Evolutionary conservation across 2,113 vertebrate species (phyloP), one percentile per base, ranked within the genome.

Genomic region (Periophthalmus modestus): DNA sequence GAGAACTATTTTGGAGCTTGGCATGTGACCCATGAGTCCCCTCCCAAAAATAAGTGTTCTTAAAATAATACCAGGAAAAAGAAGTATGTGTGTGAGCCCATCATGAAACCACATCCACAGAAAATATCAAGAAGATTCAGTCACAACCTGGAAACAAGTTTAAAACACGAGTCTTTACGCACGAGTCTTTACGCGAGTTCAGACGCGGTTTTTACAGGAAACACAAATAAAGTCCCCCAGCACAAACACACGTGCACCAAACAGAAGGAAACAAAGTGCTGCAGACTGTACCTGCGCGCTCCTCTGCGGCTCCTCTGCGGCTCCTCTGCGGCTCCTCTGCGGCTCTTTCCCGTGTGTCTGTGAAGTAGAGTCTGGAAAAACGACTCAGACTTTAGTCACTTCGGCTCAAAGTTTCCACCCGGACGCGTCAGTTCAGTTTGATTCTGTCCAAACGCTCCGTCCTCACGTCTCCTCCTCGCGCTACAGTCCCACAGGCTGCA

Each of bases 11-110:
- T 28, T 79, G 79, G 43, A 71, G 59, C 43, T 55, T 47, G 55
- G 28, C 81, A 78, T 78, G 63, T 76, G 75, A 66, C 36, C 34
- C 71, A 67, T 47, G 78, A 66, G 36, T 57, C 13, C 21, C 43
- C 59, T 18, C 34, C 28, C 84, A 77, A 69, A 73, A 79, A 58
- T 62, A 77, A 72, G 46, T 9, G 58, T 10, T 23, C 61, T 63
- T 55, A 16, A 81, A 79, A 75, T 73, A 71, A 36, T 28, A 10
- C 9, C 7, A 47, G 12, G 19, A 55, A 70, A 21, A 50, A 48
- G 0, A 55, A 50, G 28, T 69, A 54, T 54, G 33, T 39, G 24
- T 58, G 72, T 52, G n/a, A n/a, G n/a, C n/a, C 55, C 48, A 74
- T 68, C n/a, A 52, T 52, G 13, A 13, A 15, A 6, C 59, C 34